Evolutionary conservation across 2,113 vertebrate genomes (phyloP), one percentile per base, ranked within the genome.

Genomic region (Megalops atlanticus): DNA sequence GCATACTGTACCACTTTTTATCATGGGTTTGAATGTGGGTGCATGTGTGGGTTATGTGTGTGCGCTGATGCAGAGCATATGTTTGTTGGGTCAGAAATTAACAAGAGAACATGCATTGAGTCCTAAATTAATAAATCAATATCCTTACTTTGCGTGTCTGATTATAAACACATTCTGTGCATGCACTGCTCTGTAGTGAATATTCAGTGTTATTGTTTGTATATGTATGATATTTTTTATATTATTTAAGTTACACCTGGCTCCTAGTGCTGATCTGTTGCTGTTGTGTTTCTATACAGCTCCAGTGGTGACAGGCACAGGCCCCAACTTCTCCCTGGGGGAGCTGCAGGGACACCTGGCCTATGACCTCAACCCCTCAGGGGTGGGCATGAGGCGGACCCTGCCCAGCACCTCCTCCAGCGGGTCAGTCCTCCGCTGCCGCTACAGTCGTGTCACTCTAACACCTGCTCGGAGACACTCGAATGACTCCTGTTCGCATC

Each of bases 311-410:
- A 97, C 97, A 0, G 97, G 96, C 71, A 94, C 95, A 0, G 97
- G 96, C 82, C 97, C 97, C 82, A 97, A 96, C 91, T 99, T 99
- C 92, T 98, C 98, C 84, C 91, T 98, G 87, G 98, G 98, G 80
- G 98, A 99, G 91, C 94, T 99, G 80, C 97, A 99, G 87, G 98
- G 98, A 45, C 97, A 99, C 86, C 89, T 99, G 92, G 97, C 97
- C 15, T 99, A 99, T 0, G 97, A 99, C 91, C 95, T 99, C 90
- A 99, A 98, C 86, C 97, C 96, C 43, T 94, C 96, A 74, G 94
- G 96, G 83, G 94, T 97, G 0, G 95, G 95, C 86, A 95, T 98
- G 92, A 94, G 97, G 84, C 94, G 98, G 85, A 96, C 97, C 1
- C 92, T 98, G 77, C 96, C 97, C 86, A 97, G 97, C 93, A 97